A percentile compares a stretch with the other conserved stretches of the same genome.
Evolutionary conservation across 2,113 vertebrate genomes (phyloP).

Genomic region (Gasterosteus nipponicus): DNA sequence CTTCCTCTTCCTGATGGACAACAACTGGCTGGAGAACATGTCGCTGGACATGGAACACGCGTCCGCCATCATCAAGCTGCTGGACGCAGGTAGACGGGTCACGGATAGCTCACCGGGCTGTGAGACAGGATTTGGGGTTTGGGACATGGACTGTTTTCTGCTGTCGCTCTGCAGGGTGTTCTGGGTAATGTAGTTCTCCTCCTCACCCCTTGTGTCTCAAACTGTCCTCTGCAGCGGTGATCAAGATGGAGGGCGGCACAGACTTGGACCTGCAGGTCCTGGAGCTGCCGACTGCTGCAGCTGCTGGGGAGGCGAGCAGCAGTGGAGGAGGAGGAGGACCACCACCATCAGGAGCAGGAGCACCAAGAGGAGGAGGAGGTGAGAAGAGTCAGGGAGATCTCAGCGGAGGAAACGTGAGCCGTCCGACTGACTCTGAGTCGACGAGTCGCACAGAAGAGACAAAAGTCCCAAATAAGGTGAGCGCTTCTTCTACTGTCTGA

Average conservation of each 20-base stretch:
- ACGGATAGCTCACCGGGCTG: too few species aligned
- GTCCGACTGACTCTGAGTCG: background rate
- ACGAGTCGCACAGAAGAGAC: background rate
- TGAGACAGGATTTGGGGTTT: too few species aligned
- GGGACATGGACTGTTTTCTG: too few species aligned
- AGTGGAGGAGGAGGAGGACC: background rate
- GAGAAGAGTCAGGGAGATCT: conserved; percentile 21
- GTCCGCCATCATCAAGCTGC: conserved; percentile 86
- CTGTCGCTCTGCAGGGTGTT: background rate
- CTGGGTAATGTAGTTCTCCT: conserved; percentile 12
- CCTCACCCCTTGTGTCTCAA: background rate
- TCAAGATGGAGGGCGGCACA: conserved; percentile 93
- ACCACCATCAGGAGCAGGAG: background rate
- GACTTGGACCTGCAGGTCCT: conserved; percentile 90
- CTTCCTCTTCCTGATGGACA: conserved; percentile 88
- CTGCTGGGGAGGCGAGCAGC: conserved; percentile 37
- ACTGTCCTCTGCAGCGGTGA: conserved; percentile 82
- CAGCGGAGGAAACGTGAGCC: background rate
- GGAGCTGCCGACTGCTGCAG: conserved; percentile 73
- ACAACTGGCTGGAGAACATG: conserved; percentile 85
- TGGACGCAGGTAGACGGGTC: conserved; percentile 84
- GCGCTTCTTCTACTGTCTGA: background rate
- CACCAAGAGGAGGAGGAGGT: background rate
- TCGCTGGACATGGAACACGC: conserved; percentile 88
- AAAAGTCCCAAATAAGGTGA: conserved; percentile 22